Percentiles rank a stretch among this genome's conserved stretches.
Conservation (phyloP, 2,888 invertebrate species). For the Macrophya alboannulata region DNA sequence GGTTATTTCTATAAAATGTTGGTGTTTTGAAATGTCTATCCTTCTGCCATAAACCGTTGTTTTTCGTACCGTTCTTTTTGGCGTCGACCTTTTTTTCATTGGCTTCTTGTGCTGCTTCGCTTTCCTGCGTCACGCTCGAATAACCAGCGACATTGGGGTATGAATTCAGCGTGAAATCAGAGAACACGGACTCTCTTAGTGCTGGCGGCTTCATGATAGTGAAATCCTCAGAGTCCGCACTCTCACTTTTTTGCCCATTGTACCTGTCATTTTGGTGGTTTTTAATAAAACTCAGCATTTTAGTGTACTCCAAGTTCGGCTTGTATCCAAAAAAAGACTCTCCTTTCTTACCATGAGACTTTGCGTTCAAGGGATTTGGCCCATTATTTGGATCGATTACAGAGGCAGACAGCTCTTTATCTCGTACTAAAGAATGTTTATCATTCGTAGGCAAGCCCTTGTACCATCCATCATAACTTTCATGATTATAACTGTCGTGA, state of each 20-base stretch:
- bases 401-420: background rate
- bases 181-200: constrained; percentile 62
- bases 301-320: constrained; percentile 25
- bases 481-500: background rate
- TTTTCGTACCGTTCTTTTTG: constrained; percentile 25
- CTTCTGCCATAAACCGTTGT: constrained; percentile 19
- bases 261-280: constrained; percentile 15
- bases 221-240: constrained; percentile 57
- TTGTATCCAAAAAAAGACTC: background rate
- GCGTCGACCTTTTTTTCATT: background rate
- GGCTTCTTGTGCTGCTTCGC: constrained; percentile 54
- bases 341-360: constrained; percentile 6
- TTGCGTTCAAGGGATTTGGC: background rate
- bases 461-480: background rate
- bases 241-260: constrained; percentile 41
- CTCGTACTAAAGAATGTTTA: background rate
- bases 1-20: background rate
- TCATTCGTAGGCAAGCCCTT: background rate
- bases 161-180: constrained; percentile 62
- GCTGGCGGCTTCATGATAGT: constrained; percentile 63
- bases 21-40: constrained; percentile 23
- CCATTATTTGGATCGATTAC: background rate
- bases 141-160: constrained; percentile 58
- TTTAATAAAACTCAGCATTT: constrained; percentile 47
- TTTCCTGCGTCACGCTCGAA: constrained; percentile 62